Conservation (phyloP, 2,797 vertebrate species). For the Trachops cirrhosus region DNA sequence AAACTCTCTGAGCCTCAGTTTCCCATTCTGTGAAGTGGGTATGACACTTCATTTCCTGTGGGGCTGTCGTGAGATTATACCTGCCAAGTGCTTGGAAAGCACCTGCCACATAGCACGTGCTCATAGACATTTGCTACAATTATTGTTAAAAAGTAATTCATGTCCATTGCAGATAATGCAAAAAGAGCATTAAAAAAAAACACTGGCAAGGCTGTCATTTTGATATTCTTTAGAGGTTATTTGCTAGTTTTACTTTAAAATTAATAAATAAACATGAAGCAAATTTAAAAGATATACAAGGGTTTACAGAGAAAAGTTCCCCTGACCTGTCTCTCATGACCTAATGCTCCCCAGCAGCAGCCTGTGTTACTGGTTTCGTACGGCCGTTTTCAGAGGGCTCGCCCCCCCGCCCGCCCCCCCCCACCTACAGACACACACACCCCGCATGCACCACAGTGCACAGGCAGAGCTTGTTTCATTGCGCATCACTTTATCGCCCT, state of each 20-base stretch:
- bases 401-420: too few species aligned
- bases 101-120: too few species aligned
- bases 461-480: background rate
- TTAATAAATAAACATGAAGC: background rate
- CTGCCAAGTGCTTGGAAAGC: background rate
- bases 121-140: background rate
- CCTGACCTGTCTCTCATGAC: background rate
- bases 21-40: background rate
- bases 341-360: background rate
- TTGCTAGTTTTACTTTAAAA: slow-evolving; percentile 9
- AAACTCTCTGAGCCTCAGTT: background rate
- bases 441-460: rapidly evolving
- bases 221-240: background rate
- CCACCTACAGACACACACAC: background rate
- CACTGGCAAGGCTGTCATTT: background rate
- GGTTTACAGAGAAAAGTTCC: background rate
- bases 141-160: background rate
- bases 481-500: background rate
- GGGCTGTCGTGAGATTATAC: background rate
- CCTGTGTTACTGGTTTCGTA: background rate
- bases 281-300: background rate
- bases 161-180: background rate
- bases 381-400: background rate
- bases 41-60: background rate
- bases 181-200: background rate